These are phyloP conservation scores for Bradypodion ventrale DNA, from an alignment of 2,797 vertebrate species.

Conservation along the genomic window DNA sequence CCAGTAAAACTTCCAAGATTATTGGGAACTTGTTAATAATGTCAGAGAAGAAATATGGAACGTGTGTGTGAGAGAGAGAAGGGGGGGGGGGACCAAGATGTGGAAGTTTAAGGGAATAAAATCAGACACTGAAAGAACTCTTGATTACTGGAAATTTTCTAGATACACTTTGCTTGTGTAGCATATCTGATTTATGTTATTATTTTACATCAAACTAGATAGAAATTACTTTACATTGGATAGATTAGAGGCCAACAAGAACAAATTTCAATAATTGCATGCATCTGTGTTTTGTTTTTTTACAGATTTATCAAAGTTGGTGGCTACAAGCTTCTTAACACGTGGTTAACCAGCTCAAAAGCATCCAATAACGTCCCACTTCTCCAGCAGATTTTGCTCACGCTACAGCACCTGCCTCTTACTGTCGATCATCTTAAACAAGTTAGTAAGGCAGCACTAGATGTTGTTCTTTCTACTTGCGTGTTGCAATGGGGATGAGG, in stretches of 20 bases:
- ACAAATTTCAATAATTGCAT: too few relatives aligned
- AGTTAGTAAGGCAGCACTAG: conserved; percentile 70
- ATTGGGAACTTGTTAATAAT: not conserved
- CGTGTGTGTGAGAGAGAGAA: too few relatives aligned
- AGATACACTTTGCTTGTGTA: not conserved
- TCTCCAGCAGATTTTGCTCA: conserved; percentile 91
- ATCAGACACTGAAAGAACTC: not conserved
- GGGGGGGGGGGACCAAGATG: not conserved
- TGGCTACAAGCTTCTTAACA: conserved; percentile 92
- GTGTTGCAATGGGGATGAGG: not conserved
- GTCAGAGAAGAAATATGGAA: not conserved
- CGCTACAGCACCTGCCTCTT: conserved; percentile 92
- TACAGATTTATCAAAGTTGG: conserved; percentile 90
- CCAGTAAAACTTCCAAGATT: not conserved
- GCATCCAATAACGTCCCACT: conserved; percentile 89
- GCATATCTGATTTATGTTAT: too few relatives aligned
- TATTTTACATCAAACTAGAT: not conserved
- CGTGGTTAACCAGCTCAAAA: conserved; percentile 93
- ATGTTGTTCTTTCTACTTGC: not conserved
- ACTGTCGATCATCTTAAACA: conserved; percentile 95
- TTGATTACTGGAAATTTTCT: not conserved
- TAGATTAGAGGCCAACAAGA: not conserved
- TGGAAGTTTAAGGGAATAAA: not conserved
- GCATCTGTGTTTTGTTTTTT: not conserved
- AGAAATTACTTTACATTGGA: not conserved